These are phyloP conservation scores for Passer montanus DNA, from an alignment of 2,113 vertebrate genomes.

Conservation along the genomic window DNA sequence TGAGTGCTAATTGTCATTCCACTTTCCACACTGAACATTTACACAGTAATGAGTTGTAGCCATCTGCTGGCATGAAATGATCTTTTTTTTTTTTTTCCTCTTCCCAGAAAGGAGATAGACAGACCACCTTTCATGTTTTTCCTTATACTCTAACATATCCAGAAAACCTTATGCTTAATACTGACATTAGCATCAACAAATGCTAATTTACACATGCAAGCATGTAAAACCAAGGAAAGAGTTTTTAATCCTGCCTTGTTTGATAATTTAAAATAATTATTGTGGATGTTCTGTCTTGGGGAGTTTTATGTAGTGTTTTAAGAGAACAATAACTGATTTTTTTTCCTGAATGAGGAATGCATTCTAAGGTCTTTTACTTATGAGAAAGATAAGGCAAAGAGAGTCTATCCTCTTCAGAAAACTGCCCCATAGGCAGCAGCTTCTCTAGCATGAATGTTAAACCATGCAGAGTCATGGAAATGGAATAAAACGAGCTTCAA, in stretches of 20 bases:
- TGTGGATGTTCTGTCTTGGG: background rate
- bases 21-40: slow-evolving; percentile 39
- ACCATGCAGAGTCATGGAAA: background rate
- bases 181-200: slow-evolving; percentile 12
- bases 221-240: background rate
- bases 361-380: background rate
- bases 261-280: background rate
- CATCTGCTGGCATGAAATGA: slow-evolving; percentile 68
- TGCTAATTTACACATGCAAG: background rate
- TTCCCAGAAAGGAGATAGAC: slow-evolving; percentile 26
- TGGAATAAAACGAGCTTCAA: background rate
- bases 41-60: slow-evolving; percentile 65
- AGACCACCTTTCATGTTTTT: background rate
- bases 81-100: background rate
- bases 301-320: background rate
- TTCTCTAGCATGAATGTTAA: background rate
- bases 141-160: background rate
- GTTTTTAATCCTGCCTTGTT: background rate
- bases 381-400: background rate
- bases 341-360: background rate
- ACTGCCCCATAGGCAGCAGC: background rate
- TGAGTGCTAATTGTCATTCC: slow-evolving; percentile 67
- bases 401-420: background rate
- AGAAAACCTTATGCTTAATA: slow-evolving; percentile 38
- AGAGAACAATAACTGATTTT: background rate